Base-by-base conservation (phyloP, 1,140 invertebrate species). In the Nixonia krombeini region DNA sequence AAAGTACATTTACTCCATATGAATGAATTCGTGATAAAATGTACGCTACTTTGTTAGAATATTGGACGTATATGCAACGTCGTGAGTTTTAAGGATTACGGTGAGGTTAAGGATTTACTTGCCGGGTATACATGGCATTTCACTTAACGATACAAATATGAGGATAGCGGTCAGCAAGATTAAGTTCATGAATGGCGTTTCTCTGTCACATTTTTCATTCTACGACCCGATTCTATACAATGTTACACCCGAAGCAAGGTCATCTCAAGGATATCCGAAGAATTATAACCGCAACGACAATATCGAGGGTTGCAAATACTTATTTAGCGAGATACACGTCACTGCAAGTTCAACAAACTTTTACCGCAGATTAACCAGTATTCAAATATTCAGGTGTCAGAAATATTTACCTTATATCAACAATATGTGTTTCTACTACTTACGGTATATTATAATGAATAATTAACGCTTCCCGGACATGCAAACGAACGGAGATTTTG, bases 131-230 rank as follows among this genome's bases (percentile, higher is more conserved):
- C 73, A 75, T 49, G 53, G 73, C 57, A 72, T 66, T 75, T 74
- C 70, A 75, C 72, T 75, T 74, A 74, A 62, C 51, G 66, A 75
- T 73, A 75, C 70, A 74, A 74, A 75, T 75, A 75, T 75, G 70
- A 73, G 61, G 56, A 59, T 72, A 67, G 58, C 52, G 66, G 55
- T 31, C 29, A 49, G 29, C 7, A 23, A 49, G 45, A 49, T 49
- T 37, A 49, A 49, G 45, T 49, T 29, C 45, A 28, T 45, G 23
- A 26, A 16, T 29, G 42, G 26, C 42, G 29, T 37, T 49, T 35
- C 16, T 23, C 28, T 23, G 29, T 33, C 16, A 28, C 18, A 18
- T 47, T 49, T 49, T 49, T 35, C 45, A 49, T 31, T 5, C 45
- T 15, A 35, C 31, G 45, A 49, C 29, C 45, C 31, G 31, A 49